These are phyloP conservation scores for Amphipoea oculea DNA, from an alignment of 2,888 invertebrate genomes.

Conservation along the genomic window DNA sequence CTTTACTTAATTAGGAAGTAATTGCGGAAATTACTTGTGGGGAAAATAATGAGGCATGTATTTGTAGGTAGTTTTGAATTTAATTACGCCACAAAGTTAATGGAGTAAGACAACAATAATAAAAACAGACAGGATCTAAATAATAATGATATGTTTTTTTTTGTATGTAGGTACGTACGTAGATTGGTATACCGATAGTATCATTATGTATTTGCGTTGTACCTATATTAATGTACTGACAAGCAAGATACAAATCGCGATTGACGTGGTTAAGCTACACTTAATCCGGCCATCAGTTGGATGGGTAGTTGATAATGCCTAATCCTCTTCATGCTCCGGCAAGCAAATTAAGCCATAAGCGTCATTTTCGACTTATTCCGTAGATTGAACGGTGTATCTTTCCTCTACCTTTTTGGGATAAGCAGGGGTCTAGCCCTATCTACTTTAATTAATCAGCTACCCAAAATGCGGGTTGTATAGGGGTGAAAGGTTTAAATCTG, in stretches of 20 bases:
- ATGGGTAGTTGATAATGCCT: constrained; percentile 42
- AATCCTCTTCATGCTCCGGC: constrained; percentile 46
- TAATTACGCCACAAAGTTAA: background rate
- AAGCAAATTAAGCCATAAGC: constrained; percentile 29
- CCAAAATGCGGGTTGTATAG: constrained; percentile 24
- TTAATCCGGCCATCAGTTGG: constrained; percentile 48
- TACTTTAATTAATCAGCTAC: constrained; percentile 51
- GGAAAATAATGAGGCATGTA: constrained; percentile 9
- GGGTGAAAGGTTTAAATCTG: constrained; percentile 26
- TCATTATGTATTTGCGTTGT: background rate
- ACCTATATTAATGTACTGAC: background rate
- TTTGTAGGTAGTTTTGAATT: background rate
- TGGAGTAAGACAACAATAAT: background rate
- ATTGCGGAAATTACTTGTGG: constrained; percentile 4
- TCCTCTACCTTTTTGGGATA: constrained; percentile 29
- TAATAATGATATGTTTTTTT: background rate
- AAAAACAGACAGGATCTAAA: background rate
- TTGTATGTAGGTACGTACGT: background rate
- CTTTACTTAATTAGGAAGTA: constrained; percentile 20
- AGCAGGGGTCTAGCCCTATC: constrained; percentile 35
- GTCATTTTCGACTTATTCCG: constrained; percentile 42
- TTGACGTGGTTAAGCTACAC: constrained; percentile 39
- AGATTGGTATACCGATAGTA: background rate
- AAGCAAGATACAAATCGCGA: constrained; percentile 6
- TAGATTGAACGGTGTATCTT: constrained; percentile 33